phyloP scores from a whole-genome alignment of 1,140 invertebrate species.

The Solen grandis region DNA sequence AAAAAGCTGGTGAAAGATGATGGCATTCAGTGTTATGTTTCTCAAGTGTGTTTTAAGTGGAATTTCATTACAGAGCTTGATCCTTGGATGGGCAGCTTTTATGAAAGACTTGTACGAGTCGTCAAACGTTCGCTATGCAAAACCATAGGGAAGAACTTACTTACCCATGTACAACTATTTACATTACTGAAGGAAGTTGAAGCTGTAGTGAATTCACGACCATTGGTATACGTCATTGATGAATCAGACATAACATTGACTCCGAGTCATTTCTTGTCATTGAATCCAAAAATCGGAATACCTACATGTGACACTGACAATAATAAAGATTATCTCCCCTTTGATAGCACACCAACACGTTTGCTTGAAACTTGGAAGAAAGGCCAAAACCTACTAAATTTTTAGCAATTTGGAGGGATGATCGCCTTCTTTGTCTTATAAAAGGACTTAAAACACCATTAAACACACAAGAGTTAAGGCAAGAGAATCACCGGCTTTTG shows the following conservation, averaged over 20 bases:
- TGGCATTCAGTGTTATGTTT: not conserved
- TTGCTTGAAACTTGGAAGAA: not conserved
- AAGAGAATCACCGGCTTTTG: too few species aligned
- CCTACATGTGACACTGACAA: not conserved
- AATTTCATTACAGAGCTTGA: not conserved
- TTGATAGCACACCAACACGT: not conserved
- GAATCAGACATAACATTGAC: not conserved
- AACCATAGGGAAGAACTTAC: not conserved
- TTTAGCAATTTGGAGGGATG: not conserved
- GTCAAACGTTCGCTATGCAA: not conserved
- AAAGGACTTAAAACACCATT: not conserved
- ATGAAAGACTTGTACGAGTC: slow-evolving; percentile 5
- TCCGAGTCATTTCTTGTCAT: not conserved
- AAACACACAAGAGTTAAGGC: not conserved
- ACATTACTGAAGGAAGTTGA: slow-evolving; percentile 8
- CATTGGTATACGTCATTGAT: too few species aligned
- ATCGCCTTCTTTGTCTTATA: not conserved
- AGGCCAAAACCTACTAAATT: not conserved
- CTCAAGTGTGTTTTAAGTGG: not conserved
- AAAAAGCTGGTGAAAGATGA: not conserved
- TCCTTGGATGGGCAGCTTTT: not conserved
- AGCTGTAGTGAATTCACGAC: too few species aligned
- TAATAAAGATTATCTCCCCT: not conserved
- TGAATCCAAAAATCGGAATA: slow-evolving; percentile 3
- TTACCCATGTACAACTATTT: not conserved